Base-by-base conservation (phyloP, 2,113 vertebrate species). In the Thunnus thynnus region DNA sequence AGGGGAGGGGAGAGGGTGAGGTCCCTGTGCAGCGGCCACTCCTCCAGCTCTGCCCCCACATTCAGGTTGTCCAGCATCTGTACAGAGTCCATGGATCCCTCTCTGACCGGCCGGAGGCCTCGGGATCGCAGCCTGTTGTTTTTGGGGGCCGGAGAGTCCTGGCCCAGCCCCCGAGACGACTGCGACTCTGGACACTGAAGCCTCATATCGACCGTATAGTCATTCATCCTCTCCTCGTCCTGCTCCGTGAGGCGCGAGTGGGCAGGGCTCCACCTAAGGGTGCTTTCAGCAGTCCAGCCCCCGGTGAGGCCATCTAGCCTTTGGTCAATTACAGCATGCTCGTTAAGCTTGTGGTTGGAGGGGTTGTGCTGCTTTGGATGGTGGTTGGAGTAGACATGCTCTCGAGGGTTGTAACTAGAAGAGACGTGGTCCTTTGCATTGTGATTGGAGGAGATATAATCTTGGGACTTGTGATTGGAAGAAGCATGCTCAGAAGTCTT, bases 31-130 rank as follows among this genome's bases (percentile, higher is more conserved):
- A 99, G 94, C 50, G 98, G 97, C 95, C 97, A 97, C 75, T 97
- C 96, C 91, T 98, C 98, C 3, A 96, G 94, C 91, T 97, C 96
- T 70, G 96, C 96, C 89, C 96, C 97, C 68, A 97, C 96, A 96
- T 97, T 95, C 95, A 99, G 95, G 92, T 95, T 97, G 93, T 97
- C 97, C 95, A 99, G 96, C 96, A 98, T 97, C 95, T 99, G 98
- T 87, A 99, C 98, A 0, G 97, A 96, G 87, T 98, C 97, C 95
- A 97, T 95, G 0, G 95, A 95, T 41, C 92, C 90, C 77, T 96
- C 94, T 72, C 94, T 90, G 71, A 95, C 94, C 0, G 96, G 95
- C 91, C 96, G 96, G 65, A 96, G 84, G 92, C 96, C 94, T 88
- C 96, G 95, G 86, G 96, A 96, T 88, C 98, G 96, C 68, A 96